Percentiles rank a stretch among this genome's conserved stretches.
Conservation (phyloP, 1,140 invertebrate species). For the Riptortus pedestris region DNA sequence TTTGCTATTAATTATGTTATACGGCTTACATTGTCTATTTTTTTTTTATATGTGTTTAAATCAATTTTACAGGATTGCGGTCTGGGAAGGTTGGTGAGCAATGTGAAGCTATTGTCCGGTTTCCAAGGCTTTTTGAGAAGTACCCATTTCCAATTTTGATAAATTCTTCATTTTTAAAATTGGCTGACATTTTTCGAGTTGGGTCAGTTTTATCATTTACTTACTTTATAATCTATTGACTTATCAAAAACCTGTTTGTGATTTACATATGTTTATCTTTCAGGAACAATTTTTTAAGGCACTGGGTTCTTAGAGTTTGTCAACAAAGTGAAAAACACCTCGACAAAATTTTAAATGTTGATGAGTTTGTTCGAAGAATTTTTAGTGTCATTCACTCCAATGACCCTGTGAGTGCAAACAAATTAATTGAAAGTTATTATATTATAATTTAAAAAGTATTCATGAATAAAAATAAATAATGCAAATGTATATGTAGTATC, state of each 20-base stretch:
- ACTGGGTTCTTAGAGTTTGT: constrained; percentile 87
- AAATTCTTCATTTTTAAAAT: constrained; percentile 88
- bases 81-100: constrained; percentile 86
- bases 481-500: too few relatives aligned
- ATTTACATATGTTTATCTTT: constrained; percentile 23
- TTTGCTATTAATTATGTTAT: too few relatives aligned
- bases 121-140: constrained; percentile 88
- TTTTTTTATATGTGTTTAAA: constrained; percentile 13
- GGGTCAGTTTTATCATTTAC: constrained; percentile 46
- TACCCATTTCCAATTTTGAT: constrained; percentile 94
- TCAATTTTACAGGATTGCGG: constrained; percentile 57
- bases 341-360: constrained; percentile 92
- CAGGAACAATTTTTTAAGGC: constrained; percentile 77
- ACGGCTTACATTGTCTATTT: too few relatives aligned
- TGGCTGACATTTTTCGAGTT: constrained; percentile 86
- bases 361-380: constrained; percentile 88
- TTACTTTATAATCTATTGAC: constrained; percentile 1
- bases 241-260: too few relatives aligned
- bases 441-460: not conserved
- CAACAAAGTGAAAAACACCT: constrained; percentile 93
- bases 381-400: constrained; percentile 94
- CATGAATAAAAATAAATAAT: too few relatives aligned
- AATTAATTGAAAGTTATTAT: too few relatives aligned
- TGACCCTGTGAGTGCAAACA: constrained; percentile 64
- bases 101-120: constrained; percentile 90